Evolutionary conservation across 2,888 invertebrate genomes (phyloP).

Genomic region (Bugulina stolonifera): DNA sequence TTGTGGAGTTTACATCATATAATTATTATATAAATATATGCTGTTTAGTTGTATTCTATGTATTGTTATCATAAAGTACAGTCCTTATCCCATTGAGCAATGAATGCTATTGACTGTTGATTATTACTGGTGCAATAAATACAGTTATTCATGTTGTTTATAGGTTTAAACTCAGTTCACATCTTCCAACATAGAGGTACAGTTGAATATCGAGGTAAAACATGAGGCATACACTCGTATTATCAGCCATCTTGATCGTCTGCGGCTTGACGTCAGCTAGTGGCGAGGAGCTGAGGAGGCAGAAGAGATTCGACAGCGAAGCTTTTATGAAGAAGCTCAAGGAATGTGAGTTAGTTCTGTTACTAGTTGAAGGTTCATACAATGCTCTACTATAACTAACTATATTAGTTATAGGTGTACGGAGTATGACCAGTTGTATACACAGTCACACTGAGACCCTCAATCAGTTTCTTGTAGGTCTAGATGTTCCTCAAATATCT

Average conservation of each 20-base stretch:
- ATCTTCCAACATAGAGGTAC: too few species aligned
- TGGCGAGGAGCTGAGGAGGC: background rate
- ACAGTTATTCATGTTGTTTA: too few species aligned
- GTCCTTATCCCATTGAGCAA: background rate
- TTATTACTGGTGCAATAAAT: background rate
- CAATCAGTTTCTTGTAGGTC: too few species aligned
- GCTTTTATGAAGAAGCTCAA: background rate
- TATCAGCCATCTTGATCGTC: background rate
- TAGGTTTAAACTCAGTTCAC: too few species aligned
- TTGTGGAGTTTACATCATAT: background rate
- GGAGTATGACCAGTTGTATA: too few species aligned
- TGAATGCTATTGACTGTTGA: background rate
- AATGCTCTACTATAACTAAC: too few species aligned
- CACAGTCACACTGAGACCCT: too few species aligned
- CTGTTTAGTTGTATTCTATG: background rate
- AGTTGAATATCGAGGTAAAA: too few species aligned
- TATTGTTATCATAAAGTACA: background rate
- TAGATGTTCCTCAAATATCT: too few species aligned
- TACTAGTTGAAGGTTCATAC: too few species aligned
- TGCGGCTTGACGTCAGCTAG: background rate
- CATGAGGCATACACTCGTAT: background rate
- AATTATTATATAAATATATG: background rate
- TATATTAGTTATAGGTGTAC: too few species aligned
- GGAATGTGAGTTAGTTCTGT: background rate
- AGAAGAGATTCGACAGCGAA: background rate